These are phyloP conservation scores for Cassiopea xamachana DNA, from an alignment of 30 jellyfish, hydroid and myxozoan genomes.

Conservation along the genomic window DNA sequence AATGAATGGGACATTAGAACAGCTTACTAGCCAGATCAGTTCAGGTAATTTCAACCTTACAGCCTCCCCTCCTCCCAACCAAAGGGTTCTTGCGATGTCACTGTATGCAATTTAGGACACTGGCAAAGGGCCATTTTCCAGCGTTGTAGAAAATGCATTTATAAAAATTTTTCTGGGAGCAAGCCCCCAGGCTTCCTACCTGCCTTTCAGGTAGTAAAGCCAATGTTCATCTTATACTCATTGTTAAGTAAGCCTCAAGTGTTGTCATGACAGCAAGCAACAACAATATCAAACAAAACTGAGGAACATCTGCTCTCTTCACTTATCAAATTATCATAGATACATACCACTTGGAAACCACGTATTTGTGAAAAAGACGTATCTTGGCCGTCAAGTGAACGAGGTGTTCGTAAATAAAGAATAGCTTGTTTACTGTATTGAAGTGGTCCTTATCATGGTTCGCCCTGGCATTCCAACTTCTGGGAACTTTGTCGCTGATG, in stretches of 20 bases:
- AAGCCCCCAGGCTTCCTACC: too few relatives aligned
- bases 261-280: constrained; percentile 35
- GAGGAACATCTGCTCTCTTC: constrained; percentile 19
- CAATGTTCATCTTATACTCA: too few relatives aligned
- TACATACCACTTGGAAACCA: neutral
- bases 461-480: constrained; percentile 78
- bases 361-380: neutral
- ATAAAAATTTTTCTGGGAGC: too few relatives aligned
- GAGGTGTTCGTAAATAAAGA: constrained; percentile 4
- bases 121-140: too few relatives aligned
- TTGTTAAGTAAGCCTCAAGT: neutral
- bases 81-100: too few relatives aligned
- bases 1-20: too few relatives aligned
- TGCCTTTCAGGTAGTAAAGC: too few relatives aligned
- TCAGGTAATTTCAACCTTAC: too few relatives aligned
- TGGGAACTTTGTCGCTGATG: constrained; percentile 85
- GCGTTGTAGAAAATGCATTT: too few relatives aligned
- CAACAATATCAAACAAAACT: constrained; percentile 37
- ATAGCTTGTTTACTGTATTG: neutral
- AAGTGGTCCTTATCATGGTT: constrained; percentile 25
- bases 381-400: constrained; percentile 15
- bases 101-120: too few relatives aligned
- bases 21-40: too few relatives aligned
- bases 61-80: too few relatives aligned
- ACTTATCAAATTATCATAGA: neutral